These are phyloP conservation scores for Endotricha flammealis DNA, from an alignment of 2,888 invertebrate genomes.

Conservation along the genomic window DNA sequence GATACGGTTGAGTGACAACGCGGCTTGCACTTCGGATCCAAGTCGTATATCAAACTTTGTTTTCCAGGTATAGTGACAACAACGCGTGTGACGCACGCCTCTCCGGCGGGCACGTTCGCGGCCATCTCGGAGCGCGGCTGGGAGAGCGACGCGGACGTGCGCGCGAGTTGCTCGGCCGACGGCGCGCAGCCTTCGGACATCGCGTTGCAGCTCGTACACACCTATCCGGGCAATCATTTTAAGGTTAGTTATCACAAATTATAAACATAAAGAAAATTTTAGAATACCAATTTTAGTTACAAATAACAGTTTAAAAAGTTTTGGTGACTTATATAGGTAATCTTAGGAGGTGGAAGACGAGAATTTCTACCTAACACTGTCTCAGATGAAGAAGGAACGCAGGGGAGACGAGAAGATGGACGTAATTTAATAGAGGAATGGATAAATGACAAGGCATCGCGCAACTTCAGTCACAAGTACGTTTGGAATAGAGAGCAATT, in stretches of 20 bases:
- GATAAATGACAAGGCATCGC: constrained; percentile 64
- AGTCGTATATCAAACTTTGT: neutral
- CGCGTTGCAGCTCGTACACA: constrained; percentile 81
- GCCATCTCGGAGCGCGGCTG: constrained; percentile 83
- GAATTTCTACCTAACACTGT: constrained; percentile 78
- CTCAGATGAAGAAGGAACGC: constrained; percentile 70
- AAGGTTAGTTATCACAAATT: too few relatives aligned
- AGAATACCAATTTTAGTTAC: too few relatives aligned
- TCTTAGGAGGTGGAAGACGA: constrained; percentile 85
- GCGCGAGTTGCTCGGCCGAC: constrained; percentile 48
- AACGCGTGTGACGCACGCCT: constrained; percentile 80
- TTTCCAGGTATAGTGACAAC: constrained; percentile 83
- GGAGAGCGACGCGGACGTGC: constrained; percentile 82
- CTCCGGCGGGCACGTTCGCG: constrained; percentile 73
- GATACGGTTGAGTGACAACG: neutral
- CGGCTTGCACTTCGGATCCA: too few relatives aligned
- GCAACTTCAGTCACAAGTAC: constrained; percentile 59
- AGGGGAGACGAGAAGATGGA: constrained; percentile 76
- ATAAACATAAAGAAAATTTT: too few relatives aligned
- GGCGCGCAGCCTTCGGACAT: constrained; percentile 80
- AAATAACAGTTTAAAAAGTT: too few relatives aligned
- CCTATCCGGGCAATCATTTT: constrained; percentile 80
- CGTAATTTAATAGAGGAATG: constrained; percentile 83
- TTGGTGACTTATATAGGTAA: constrained; percentile 72
- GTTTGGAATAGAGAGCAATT: constrained; percentile 80